Percentiles rank a stretch among this genome's conserved stretches.
Conservation (phyloP, 2,797 vertebrate species). For the Lophotriccus pileatus region DNA sequence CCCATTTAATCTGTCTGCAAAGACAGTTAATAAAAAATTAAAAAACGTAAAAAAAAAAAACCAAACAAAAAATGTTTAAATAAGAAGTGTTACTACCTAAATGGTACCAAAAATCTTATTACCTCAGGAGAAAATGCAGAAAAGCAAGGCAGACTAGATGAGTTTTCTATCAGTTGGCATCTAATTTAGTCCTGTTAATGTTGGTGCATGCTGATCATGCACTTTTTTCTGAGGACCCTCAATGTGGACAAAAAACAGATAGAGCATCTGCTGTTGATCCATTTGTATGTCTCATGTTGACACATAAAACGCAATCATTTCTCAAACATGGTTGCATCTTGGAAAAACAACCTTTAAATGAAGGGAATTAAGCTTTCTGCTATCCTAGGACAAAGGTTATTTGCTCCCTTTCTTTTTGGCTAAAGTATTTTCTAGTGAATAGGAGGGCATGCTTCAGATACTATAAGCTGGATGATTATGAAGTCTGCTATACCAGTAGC, state of each 20-base stretch:
- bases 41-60: background rate
- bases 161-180: background rate
- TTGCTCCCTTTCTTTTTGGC: background rate
- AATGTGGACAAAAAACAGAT: background rate
- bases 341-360: background rate
- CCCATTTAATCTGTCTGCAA: background rate
- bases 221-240: background rate
- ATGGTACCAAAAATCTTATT: background rate
- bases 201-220: rapidly evolving
- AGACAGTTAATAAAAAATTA: rapidly evolving
- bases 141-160: background rate
- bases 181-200: background rate
- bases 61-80: no score
- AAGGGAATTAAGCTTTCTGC: background rate
- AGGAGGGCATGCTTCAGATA: background rate
- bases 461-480: background rate
- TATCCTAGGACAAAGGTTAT: background rate
- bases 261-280: background rate
- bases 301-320: background rate
- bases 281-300: background rate
- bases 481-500: background rate
- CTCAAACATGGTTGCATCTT: background rate
- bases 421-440: background rate
- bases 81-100: background rate
- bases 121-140: background rate